Conservation (phyloP, 2,888 invertebrate genomes). For the Parapristionchus giblindavisi region DNA sequence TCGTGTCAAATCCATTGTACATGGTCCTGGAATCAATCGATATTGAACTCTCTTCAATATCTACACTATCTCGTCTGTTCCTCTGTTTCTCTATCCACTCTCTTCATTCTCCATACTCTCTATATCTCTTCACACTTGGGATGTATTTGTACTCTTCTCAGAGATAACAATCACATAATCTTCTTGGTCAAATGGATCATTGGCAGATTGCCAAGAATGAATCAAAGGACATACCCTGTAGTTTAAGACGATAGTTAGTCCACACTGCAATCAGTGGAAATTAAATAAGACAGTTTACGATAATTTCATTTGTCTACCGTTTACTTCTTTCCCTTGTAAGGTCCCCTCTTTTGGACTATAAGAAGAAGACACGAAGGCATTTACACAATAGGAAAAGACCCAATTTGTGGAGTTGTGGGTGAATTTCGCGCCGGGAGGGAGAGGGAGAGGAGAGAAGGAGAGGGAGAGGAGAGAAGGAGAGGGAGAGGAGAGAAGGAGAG, state of each 20-base stretch:
- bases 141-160: not conserved
- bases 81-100: not conserved
- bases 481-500: too few relatives aligned
- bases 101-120: not conserved
- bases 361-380: constrained; percentile 10
- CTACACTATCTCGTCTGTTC: not conserved
- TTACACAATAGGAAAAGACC: too few relatives aligned
- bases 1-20: constrained; percentile 66
- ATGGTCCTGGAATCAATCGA: constrained; percentile 54
- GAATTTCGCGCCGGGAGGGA: constrained; percentile 1
- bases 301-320: constrained; percentile 4
- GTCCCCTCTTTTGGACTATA: constrained; percentile 7
- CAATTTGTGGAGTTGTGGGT: not conserved
- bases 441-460: constrained; percentile 1
- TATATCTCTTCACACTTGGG: not conserved
- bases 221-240: constrained; percentile 50
- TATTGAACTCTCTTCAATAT: not conserved
- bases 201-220: too few relatives aligned
- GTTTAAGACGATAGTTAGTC: constrained; percentile 68
- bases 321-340: not conserved
- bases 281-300: constrained; percentile 3
- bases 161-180: too few relatives aligned
- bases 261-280: constrained; percentile 62
- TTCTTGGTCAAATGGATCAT: too few relatives aligned
- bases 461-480: too few relatives aligned